These are phyloP conservation scores for Diabrotica undecimpunctata DNA, from an alignment of 1,140 invertebrate genomes.

Conservation along the genomic window DNA sequence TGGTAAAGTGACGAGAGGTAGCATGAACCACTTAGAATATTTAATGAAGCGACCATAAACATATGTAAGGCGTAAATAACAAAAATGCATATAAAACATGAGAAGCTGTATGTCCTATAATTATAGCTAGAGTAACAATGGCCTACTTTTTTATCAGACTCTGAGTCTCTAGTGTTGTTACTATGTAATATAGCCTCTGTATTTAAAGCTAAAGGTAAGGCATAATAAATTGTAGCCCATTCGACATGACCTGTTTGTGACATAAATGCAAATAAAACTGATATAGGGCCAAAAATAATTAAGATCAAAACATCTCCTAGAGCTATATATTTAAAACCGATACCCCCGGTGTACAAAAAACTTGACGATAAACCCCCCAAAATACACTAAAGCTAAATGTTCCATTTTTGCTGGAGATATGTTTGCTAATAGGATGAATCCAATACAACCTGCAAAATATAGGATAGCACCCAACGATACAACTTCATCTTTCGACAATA, in stretches of 20 bases:
- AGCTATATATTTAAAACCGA: slow-evolving; percentile 90
- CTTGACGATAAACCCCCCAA: slow-evolving; percentile 94
- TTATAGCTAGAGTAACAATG: slow-evolving; percentile 90
- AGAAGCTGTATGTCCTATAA: slow-evolving; percentile 87
- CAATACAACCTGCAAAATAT: slow-evolving; percentile 83
- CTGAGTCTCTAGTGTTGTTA: slow-evolving; percentile 89
- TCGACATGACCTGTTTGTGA: slow-evolving; percentile 83
- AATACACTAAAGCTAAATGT: slow-evolving; percentile 89
- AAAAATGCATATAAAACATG: slow-evolving; percentile 88
- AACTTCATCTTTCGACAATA: slow-evolving; percentile 77
- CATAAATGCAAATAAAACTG: slow-evolving; percentile 91
- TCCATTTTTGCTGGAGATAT: slow-evolving; percentile 89
- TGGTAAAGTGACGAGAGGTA: slow-evolving; percentile 83
- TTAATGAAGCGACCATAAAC: slow-evolving; percentile 80
- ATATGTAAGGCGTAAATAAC: slow-evolving; percentile 89
- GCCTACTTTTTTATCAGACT: slow-evolving; percentile 77
- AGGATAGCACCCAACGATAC: slow-evolving; percentile 76
- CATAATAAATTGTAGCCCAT: slow-evolving; percentile 86
- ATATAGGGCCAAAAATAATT: slow-evolving; percentile 90
- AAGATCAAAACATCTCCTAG: slow-evolving; percentile 87
- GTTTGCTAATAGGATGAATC: slow-evolving; percentile 75
- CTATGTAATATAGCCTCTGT: slow-evolving; percentile 93
- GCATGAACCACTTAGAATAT: slow-evolving; percentile 81
- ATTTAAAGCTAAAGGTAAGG: slow-evolving; percentile 88
- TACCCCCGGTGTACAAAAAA: slow-evolving; percentile 89